phyloP scores from a whole-genome alignment of 37 sponge, comb jelly and placozoan species.

The Ianthella basta region DNA sequence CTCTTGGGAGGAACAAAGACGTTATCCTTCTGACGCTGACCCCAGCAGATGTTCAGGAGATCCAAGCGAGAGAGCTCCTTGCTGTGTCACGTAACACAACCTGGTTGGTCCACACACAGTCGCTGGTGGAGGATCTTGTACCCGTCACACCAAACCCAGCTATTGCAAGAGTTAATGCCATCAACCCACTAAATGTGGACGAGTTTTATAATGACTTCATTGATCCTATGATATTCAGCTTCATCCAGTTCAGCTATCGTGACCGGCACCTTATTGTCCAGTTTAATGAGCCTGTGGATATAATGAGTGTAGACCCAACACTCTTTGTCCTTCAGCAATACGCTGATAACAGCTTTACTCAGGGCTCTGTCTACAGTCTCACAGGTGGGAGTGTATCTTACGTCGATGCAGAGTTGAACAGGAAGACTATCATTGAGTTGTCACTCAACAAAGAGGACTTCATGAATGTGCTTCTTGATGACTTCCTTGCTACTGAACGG shows the following conservation, averaged over 20 bases:
- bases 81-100: constrained; percentile 64
- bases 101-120: constrained; percentile 58
- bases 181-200: constrained; percentile 49
- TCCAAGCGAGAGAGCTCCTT: constrained; percentile 65
- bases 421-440: constrained; percentile 40
- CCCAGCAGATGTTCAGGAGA: constrained; percentile 49
- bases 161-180: constrained; percentile 34
- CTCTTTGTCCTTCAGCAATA: constrained; percentile 63
- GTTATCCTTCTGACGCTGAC: constrained; percentile 46
- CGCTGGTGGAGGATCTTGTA: constrained; percentile 54
- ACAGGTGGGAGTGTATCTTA: constrained; percentile 72
- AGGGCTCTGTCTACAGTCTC: constrained; percentile 37
- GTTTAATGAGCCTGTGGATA: constrained; percentile 82
- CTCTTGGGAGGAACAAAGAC: constrained; percentile 32
- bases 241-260: constrained; percentile 57
- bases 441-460: constrained; percentile 66
- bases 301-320: constrained; percentile 43
- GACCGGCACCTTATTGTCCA: constrained; percentile 40
- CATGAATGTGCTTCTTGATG: constrained; percentile 52
- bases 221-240: constrained; percentile 62
- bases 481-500: constrained; percentile 36
- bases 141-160: not conserved
- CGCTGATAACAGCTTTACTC: not conserved
- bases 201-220: constrained; percentile 51
- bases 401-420: constrained; percentile 35